These are phyloP conservation scores for Myotis davidii DNA, from an alignment of 2,113 vertebrate species.

Conservation along the genomic window DNA sequence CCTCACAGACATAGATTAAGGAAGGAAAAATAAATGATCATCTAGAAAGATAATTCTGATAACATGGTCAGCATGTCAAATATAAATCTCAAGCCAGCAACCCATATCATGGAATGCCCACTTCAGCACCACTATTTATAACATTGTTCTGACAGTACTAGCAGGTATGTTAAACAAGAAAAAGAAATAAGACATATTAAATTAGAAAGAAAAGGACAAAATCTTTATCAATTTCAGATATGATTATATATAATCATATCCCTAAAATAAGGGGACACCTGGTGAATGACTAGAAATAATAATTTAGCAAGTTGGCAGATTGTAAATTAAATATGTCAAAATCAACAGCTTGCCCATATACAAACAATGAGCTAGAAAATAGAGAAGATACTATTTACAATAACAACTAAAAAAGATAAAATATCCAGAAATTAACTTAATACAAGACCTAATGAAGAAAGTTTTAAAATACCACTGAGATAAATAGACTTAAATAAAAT, in stretches of 20 bases:
- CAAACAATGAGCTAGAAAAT: slow-evolving; percentile 4
- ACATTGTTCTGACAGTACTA: not conserved
- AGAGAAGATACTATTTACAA: not conserved
- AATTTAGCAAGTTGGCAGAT: not conserved
- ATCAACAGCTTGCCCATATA: not conserved
- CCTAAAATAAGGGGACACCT: not conserved
- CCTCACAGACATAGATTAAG: not conserved
- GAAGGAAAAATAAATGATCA: not conserved
- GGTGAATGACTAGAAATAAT: slow-evolving; percentile 1
- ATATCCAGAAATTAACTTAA: not conserved
- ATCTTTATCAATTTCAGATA: not conserved
- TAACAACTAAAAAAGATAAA: slow-evolving; percentile 29
- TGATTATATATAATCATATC: not conserved
- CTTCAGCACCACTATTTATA: not conserved
- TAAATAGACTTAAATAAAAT: slow-evolving; percentile 20
- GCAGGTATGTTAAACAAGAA: not conserved
- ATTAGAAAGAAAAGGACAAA: slow-evolving; percentile 16
- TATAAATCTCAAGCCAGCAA: not conserved
- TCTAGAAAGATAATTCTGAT: not conserved
- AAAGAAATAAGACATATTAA: not conserved
- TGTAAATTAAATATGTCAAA: not conserved
- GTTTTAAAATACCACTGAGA: not conserved
- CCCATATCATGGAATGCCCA: not conserved
- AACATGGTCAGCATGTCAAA: not conserved
- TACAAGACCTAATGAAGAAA: slow-evolving; percentile 9